Evolutionary conservation across 2,797 vertebrate genomes (phyloP), one percentile per base, ranked within the genome.

Genomic region (Alosa sapidissima): DNA sequence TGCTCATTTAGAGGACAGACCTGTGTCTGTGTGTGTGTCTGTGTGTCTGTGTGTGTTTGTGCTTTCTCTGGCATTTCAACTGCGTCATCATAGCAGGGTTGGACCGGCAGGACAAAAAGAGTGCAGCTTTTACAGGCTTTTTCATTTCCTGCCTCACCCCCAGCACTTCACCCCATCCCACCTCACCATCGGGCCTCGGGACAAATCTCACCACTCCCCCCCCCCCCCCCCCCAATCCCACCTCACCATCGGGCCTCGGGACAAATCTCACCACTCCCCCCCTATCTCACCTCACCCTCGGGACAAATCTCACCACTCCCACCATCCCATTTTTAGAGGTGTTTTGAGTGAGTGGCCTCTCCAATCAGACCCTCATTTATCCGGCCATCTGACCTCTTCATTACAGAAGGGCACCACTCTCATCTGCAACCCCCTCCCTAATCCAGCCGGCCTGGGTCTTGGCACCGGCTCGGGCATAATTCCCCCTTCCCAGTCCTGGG

Each of bases 61-160:
- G 36, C 13, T 75, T n/a, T n/a, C 13, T 19, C 68, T 41, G 33
- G 33, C 33, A 75, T 45, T 75, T 36, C 7, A 65, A n/a, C 60
- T 16, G 33, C 4, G 14, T 72, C 2, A 14, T 33, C 28, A 36
- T 36, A 68, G 11, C 5, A 16, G 11, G 11, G 33, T 33, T 14
- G 2, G 33, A 36, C 33, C 0, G 33, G 5, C 24, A 41, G 60
- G 24, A n/a, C 1, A 9, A 65, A 41, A 78, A 19, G 47, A 78
- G 6, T 45, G 16, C 72, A 41, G 68, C 36, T 52, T 14, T 14
- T 52, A 7, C 4, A 13, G 41, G 5, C 41, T 78, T 78, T 75
- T 78, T 78, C 72, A 78, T 78, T 75, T 78, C 72, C 72, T 78
- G 72, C 21, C 72, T 78, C 36, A 78, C 36, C 16, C 33, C 68